phyloP scores from a whole-genome alignment of 2,797 vertebrate species.

The Glossophaga mutica region DNA sequence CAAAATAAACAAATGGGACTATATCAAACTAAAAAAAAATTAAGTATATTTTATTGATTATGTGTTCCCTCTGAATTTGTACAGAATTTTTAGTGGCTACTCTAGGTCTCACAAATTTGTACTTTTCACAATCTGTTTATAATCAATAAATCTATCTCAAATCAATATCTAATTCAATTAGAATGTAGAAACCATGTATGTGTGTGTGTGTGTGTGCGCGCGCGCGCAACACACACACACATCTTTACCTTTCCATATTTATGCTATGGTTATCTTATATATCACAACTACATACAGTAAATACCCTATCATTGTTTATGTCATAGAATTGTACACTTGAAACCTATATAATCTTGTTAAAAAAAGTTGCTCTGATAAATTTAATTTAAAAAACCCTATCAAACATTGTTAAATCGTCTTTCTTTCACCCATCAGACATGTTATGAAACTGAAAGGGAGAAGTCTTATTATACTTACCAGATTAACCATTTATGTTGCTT shows the following conservation, averaged over 20 bases:
- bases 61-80: background rate
- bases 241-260: background rate
- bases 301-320: background rate
- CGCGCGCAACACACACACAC: no score
- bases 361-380: no score
- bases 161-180: background rate
- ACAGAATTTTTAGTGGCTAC: background rate
- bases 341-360: no score
- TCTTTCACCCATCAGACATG: background rate
- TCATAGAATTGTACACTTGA: no score
- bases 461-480: background rate
- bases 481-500: background rate
- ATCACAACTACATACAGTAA: background rate
- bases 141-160: background rate
- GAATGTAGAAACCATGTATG: background rate
- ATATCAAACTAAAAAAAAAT: no score
- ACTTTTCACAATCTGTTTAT: background rate
- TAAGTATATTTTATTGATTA: no score
- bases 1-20: no score
- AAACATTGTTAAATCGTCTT: background rate
- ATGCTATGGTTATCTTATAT: background rate
- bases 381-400: background rate
- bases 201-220: no score
- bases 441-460: background rate
- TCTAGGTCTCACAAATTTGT: background rate